phyloP scores from a whole-genome alignment of 64 coral and sea anemone genomes.

The Cladopsammia gracilis region DNA sequence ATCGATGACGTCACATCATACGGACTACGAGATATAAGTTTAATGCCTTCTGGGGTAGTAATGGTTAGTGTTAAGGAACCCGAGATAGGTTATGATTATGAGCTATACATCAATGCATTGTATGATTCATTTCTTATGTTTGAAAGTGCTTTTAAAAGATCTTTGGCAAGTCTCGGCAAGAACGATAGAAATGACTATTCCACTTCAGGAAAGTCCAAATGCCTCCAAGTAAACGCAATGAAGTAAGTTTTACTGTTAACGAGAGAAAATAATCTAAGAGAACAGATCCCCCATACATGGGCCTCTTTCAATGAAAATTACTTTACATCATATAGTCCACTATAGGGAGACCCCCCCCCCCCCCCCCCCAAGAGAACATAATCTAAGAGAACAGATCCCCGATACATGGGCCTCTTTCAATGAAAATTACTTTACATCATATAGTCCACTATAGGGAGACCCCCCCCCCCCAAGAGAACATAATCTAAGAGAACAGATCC shows the following conservation, averaged over 20 bases:
- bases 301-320: too few relatives aligned
- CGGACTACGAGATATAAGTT: neutral
- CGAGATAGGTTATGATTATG: neutral
- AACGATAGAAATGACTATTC: neutral
- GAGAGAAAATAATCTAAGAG: too few relatives aligned
- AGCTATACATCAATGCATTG: slow-evolving; percentile 10
- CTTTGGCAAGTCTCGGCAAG: neutral
- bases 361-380: too few relatives aligned
- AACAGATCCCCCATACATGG: too few relatives aligned
- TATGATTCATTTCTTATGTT: slow-evolving; percentile 43
- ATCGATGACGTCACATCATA: neutral
- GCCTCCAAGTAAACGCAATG: neutral
- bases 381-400: too few relatives aligned
- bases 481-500: too few relatives aligned
- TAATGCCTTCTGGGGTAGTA: neutral
- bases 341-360: too few relatives aligned
- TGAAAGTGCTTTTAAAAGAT: slow-evolving; percentile 14
- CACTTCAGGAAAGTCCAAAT: neutral
- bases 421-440: too few relatives aligned
- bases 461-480: too few relatives aligned
- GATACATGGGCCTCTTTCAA: too few relatives aligned
- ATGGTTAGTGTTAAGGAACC: neutral
- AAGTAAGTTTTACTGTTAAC: neutral
- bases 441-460: too few relatives aligned
- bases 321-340: too few relatives aligned